Conservation (phyloP, 2,113 vertebrate species). For the Neomonachus schauinslandi region DNA sequence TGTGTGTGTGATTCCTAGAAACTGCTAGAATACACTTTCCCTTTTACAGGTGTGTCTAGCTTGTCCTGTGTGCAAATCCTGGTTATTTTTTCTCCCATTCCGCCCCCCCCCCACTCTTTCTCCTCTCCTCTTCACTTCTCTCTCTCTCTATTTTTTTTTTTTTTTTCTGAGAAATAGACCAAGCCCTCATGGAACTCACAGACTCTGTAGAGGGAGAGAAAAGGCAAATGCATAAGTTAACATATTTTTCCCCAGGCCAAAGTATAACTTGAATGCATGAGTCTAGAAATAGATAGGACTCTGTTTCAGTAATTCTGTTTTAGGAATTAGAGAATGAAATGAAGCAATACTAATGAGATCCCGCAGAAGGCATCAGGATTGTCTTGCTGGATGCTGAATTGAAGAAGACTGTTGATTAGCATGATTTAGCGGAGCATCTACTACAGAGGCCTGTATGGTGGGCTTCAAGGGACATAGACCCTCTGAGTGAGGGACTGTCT, state of each 20-base stretch:
- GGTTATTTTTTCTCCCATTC: background rate
- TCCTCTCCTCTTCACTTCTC: background rate
- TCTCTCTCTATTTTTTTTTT: background rate
- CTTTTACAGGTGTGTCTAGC: background rate
- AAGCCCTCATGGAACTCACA: background rate
- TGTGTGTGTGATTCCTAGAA: background rate
- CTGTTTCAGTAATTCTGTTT: background rate
- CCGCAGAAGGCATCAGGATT: background rate
- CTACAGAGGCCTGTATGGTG: background rate
- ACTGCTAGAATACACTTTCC: background rate
- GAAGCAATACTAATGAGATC: background rate
- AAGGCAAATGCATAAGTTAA: background rate
- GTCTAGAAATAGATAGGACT: background rate
- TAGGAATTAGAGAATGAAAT: background rate
- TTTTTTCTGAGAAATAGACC: background rate
- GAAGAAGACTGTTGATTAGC: background rate
- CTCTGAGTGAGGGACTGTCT: background rate
- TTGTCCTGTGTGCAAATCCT: background rate
- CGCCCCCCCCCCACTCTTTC: background rate
- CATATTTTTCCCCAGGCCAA: background rate
- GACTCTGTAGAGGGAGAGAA: background rate
- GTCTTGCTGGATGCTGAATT: background rate
- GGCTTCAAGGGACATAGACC: background rate
- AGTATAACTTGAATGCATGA: background rate
- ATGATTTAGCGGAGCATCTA: background rate